Evolutionary conservation across 2,113 vertebrate species (phyloP).

Genomic region (Corvus cornix): DNA sequence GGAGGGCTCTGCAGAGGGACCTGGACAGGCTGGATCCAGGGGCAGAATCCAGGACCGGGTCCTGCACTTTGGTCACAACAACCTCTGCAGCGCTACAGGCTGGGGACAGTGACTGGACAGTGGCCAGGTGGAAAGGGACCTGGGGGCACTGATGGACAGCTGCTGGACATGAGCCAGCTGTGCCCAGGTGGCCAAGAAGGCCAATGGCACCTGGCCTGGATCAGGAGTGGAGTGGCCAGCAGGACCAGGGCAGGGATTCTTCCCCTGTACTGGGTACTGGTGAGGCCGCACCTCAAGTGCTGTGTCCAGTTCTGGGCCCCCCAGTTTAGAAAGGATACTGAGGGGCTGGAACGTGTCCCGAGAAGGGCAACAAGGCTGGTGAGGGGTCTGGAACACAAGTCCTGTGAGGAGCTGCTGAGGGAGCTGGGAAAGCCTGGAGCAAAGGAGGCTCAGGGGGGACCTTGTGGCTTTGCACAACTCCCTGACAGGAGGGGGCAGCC

Average conservation of each 20-base stretch:
- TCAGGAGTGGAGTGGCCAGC: not conserved
- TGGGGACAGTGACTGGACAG: not conserved
- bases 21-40: not conserved
- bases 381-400: not conserved
- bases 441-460: not conserved
- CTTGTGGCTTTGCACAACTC: not conserved
- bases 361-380: not conserved
- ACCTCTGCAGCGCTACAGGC: rapidly evolving
- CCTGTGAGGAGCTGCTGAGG: not conserved
- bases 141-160: not conserved
- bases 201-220: not conserved
- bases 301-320: not conserved
- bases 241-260: not conserved
- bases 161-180: not conserved
- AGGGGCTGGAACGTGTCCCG: not conserved
- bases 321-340: not conserved
- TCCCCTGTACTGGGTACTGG: rapidly evolving
- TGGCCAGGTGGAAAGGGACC: not conserved
- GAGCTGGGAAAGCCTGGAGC: not conserved
- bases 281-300: rapidly evolving
- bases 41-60: not conserved
- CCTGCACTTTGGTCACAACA: not conserved
- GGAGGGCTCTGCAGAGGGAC: not conserved
- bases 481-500: not conserved
- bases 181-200: not conserved